A percentile compares a stretch with the other conserved stretches of the same genome.
phyloP scores from a whole-genome alignment of 1,140 invertebrate species.

The Orchesella cincta region DNA sequence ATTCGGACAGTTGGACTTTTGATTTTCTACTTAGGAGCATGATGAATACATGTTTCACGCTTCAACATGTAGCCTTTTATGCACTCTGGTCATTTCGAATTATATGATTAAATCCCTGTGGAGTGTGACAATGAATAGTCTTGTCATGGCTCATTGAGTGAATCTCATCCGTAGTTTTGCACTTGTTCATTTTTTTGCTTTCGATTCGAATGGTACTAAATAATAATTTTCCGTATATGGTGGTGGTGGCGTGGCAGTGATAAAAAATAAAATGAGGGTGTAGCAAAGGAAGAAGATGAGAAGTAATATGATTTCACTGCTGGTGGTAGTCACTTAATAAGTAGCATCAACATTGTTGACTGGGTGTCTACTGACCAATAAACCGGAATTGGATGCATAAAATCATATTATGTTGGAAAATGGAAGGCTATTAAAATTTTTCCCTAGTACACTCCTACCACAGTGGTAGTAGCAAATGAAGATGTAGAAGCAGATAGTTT shows the following conservation, averaged over 20 bases:
- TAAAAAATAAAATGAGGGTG: not conserved
- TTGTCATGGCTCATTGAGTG: constrained; percentile 7
- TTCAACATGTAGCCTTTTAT: not conserved
- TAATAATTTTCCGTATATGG: not conserved
- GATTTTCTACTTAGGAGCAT: not conserved
- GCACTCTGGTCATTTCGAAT: not conserved
- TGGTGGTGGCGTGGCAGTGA: too few relatives aligned
- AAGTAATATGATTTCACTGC: not conserved
- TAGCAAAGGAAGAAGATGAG: not conserved
- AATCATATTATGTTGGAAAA: not conserved
- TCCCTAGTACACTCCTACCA: not conserved
- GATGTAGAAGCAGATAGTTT: too few relatives aligned
- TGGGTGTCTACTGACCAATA: constrained; percentile 16
- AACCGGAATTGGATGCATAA: not conserved
- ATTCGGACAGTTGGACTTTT: not conserved
- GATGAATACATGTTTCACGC: not conserved
- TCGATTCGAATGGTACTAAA: not conserved
- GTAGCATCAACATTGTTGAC: not conserved
- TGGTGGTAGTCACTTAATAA: not conserved
- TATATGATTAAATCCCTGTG: not conserved
- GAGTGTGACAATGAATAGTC: not conserved
- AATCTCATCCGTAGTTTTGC: not conserved
- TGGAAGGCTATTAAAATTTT: not conserved
- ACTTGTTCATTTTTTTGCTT: not conserved
- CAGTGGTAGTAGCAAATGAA: too few relatives aligned